Conservation (phyloP, 2,888 invertebrate genomes). For the Cosmorhoe ocellata region DNA sequence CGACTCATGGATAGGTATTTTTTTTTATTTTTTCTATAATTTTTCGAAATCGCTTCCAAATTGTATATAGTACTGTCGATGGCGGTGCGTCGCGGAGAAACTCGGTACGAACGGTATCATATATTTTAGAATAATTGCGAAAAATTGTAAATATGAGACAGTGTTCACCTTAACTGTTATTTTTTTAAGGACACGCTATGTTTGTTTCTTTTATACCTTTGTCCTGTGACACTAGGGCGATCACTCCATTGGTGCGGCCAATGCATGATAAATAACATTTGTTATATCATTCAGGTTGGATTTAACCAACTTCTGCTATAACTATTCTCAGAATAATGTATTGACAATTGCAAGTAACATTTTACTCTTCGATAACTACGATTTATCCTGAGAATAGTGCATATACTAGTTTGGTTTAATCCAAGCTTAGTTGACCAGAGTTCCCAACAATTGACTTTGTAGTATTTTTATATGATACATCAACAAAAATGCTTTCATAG, state of each 20-base stretch:
- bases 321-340: too few species aligned
- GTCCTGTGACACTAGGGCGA: constrained; percentile 46
- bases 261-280: too few species aligned
- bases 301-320: too few species aligned
- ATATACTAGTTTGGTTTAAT: too few species aligned
- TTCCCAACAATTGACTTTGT: too few species aligned
- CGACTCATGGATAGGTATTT: constrained; percentile 24
- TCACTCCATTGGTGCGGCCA: too few species aligned
- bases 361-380: too few species aligned
- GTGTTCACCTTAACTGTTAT: constrained; percentile 76
- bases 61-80: constrained; percentile 34
- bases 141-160: constrained; percentile 73
- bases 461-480: constrained; percentile 25
- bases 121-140: constrained; percentile 53
- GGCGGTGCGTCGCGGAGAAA: constrained; percentile 30
- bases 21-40: constrained; percentile 32
- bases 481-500: constrained; percentile 36
- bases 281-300: too few species aligned
- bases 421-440: too few species aligned
- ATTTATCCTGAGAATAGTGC: too few species aligned
- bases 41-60: constrained; percentile 33
- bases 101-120: constrained; percentile 58
- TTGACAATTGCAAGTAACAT: too few species aligned
- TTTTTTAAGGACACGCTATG: constrained; percentile 70
- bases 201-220: constrained; percentile 44